phyloP scores from a whole-genome alignment of 2,113 vertebrate genomes.

The Leiothrix lutea region DNA sequence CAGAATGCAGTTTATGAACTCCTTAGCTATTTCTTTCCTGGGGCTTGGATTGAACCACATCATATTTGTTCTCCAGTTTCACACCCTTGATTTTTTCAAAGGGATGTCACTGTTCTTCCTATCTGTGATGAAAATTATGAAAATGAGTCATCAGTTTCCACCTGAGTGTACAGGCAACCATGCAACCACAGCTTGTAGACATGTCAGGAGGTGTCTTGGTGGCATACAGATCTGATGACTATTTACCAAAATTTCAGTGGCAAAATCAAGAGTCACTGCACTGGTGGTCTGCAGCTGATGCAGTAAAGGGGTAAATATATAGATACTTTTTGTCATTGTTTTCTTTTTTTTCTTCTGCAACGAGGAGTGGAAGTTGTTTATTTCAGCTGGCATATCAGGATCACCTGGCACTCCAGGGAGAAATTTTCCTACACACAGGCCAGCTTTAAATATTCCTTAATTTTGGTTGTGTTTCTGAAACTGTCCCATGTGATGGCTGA shows the following conservation, averaged over 20 bases:
- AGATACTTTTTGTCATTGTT: neutral
- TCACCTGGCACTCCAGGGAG: neutral
- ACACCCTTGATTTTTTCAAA: neutral
- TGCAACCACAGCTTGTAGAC: neutral
- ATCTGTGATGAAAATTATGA: neutral
- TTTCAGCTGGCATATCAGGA: neutral
- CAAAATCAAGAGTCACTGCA: neutral
- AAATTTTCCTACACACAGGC: neutral
- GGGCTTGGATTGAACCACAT: neutral
- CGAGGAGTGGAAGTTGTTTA: neutral
- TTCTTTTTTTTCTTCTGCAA: neutral
- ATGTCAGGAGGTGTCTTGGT: neutral
- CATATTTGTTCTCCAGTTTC: neutral
- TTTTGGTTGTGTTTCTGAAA: neutral
- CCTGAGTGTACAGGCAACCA: neutral
- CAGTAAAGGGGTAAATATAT: rapidly evolving
- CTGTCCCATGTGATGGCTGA: neutral
- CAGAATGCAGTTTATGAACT: neutral
- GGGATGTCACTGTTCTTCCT: neutral
- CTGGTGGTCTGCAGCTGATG: neutral
- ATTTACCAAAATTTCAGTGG: neutral
- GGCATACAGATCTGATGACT: neutral
- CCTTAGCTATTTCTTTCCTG: neutral
- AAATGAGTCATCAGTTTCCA: neutral
- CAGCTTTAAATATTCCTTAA: neutral